Conservation (phyloP, 2,888 invertebrate species). For the Lapara coniferarum region DNA sequence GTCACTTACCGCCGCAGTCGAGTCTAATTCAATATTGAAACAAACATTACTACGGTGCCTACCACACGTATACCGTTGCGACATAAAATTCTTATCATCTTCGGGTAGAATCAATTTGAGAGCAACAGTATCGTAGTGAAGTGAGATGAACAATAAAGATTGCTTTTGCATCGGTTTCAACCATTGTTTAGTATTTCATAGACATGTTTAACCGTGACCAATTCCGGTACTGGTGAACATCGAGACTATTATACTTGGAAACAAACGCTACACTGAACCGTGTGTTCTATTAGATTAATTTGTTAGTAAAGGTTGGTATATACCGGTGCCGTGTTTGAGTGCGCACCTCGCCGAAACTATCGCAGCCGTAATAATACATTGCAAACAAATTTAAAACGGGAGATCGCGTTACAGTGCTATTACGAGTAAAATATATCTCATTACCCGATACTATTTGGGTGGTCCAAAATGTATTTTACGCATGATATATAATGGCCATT, state of each 20-base stretch:
- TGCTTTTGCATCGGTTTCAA: conserved; percentile 60
- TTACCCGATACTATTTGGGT: conserved; percentile 28
- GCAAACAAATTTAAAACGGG: conserved; percentile 24
- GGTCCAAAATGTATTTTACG: conserved; percentile 27
- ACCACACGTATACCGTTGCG: conserved; percentile 62
- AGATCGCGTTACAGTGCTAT: conserved; percentile 6
- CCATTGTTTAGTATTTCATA: conserved; percentile 73
- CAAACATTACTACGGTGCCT: conserved; percentile 65
- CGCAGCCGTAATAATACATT: conserved; percentile 16
- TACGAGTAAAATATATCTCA: conserved; percentile 19
- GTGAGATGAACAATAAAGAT: conserved; percentile 72
- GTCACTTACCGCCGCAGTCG: conserved; percentile 37
- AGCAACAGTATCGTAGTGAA: conserved; percentile 67
- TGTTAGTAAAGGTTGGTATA: conserved; percentile 21
- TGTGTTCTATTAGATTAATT: conserved; percentile 25
- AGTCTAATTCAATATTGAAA: conserved; percentile 69
- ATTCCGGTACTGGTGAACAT: conserved; percentile 34
- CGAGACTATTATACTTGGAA: conserved; percentile 35
- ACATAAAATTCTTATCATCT: conserved; percentile 73
- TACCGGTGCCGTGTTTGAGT: conserved; percentile 12
- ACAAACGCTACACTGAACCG: conserved; percentile 26
- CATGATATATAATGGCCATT: conserved; percentile 25
- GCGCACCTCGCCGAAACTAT: conserved; percentile 20
- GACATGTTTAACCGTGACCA: conserved; percentile 58
- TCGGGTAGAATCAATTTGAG: conserved; percentile 70